Evolutionary conservation across 2,113 vertebrate species (phyloP), one percentile per base, ranked within the genome.

Genomic region (Ptilorrhoa leucosticta): DNA sequence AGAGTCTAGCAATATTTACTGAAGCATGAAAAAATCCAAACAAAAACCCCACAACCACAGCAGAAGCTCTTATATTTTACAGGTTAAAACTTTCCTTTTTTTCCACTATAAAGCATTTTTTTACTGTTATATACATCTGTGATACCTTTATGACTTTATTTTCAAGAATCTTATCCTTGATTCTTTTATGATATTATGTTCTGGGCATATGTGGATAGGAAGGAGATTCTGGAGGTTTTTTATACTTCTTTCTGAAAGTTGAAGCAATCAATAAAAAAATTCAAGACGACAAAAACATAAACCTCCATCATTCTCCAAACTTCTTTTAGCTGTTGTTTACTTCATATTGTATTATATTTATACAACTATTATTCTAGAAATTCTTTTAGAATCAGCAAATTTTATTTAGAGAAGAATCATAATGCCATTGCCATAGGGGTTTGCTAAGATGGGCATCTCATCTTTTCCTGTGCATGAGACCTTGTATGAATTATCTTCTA

Each of bases 231-330:
- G 33, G 8, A 5, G 6, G 3, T 15, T 15, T 86, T 58, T 64
- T 7, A 26, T n/a, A 63, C 26, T 21, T 51, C n/a, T 54, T 77
- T 69, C 31, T 70, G 50, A 51, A 84, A 77, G 78, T 27, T 39
- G 20, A 82, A 88, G 3, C 2, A 78, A 73, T 37, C 2, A 50
- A 73, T 44, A 85, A 70, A 69, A 61, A 39, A 50, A 7, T 23
- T 39, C 22, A 48, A 56, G 31, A 7, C 48, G 76, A 50, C 2
- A 39, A 80, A 83, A 30, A 5, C 6, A 58, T 23, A 77, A 87
- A 81, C 6, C 2, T 48, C 14, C 11, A 45, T 58, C 8, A 26
- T 26, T 11, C 6, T 0, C 3, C 7, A 58, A 23, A 15, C 22
- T 30, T 47, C 6, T 2, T 47, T 63, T 26, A 48, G 4, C 12